phyloP scores from a whole-genome alignment of 1,140 invertebrate genomes.

The Centruroides vittatus region DNA sequence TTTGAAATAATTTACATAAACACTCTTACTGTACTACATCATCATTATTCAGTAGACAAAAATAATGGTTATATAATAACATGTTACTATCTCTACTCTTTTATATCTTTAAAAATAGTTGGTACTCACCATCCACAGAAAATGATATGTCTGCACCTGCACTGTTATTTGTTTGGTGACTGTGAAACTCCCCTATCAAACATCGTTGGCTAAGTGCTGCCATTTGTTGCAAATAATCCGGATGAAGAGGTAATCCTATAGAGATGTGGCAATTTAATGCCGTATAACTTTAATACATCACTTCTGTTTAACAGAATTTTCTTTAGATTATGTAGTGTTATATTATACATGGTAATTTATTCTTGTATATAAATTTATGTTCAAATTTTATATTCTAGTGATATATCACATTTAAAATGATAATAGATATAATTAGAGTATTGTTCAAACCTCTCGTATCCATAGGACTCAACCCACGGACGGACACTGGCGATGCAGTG shows the following conservation, averaged over 20 bases:
- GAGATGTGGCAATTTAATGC: constrained; percentile 33
- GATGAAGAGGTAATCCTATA: constrained; percentile 38
- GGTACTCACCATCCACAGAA: constrained; percentile 54
- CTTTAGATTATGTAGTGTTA: too few relatives aligned
- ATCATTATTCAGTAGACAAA: too few relatives aligned
- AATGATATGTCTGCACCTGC: constrained; percentile 60
- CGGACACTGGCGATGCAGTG: constrained; percentile 36
- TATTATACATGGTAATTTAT: too few relatives aligned
- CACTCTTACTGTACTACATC: too few relatives aligned
- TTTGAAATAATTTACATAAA: too few relatives aligned
- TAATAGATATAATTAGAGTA: constrained; percentile 9
- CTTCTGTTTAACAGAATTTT: too few relatives aligned
- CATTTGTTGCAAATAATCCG: constrained; percentile 50
- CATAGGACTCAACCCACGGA: constrained; percentile 28
- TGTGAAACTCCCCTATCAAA: constrained; percentile 38
- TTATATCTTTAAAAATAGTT: too few relatives aligned
- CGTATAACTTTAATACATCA: constrained; percentile 5
- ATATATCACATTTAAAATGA: too few relatives aligned
- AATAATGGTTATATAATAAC: too few relatives aligned
- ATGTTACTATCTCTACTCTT: too few relatives aligned
- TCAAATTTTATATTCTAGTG: too few relatives aligned
- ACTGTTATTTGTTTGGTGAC: constrained; percentile 35
- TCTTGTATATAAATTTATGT: too few relatives aligned
- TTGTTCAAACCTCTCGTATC: constrained; percentile 28
- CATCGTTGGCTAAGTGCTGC: constrained; percentile 37